Base-by-base conservation (phyloP, 2,888 invertebrate genomes). In the Polia nebulosa region DNA sequence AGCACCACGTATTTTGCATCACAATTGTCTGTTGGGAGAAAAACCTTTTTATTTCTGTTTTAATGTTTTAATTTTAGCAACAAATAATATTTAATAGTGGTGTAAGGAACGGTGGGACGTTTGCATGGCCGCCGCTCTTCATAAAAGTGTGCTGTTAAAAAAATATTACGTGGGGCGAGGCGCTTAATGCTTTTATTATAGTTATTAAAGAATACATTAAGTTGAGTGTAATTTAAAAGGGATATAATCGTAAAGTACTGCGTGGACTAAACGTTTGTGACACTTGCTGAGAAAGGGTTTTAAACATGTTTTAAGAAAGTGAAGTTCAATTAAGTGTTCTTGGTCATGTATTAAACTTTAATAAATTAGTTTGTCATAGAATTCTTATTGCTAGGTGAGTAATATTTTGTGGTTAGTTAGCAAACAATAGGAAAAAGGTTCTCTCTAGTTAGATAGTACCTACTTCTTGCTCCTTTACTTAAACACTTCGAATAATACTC, bases 21-120 rank as follows among this genome's bases (percentile, higher is more conserved):
- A 94, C 94, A 94, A 95, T 94, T 88, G 93, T 91, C 91, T 90
- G 89, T 83, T 83, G 83, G 57, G 84, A 81, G 78, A 82, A 80
- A 85, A 84, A 85, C 86, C 87, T 90, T 88, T 87, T 87, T 88
- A 89, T 78, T 91, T 90, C 87, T 86, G 90, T 90, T 89, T 90
- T 88, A 91, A 91, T 92, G 88, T 94, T 93, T 94, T 94, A 94
- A 94, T 94, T 94, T 92, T 87, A 88, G 88, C 92, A 89, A 93
- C 94, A 94, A 94, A 94, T 93, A 94, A 92, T 89, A 87, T 91
- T 92, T 93, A 91, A 93, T 91, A 91, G 92, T 90, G 88, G 89
- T 87, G 88, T 91, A 91, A 91, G 92, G 89, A 87, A 89, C 88
- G 89, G 86, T 85, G 78, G 87, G 72, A 74, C 80, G 93, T 94